Percentiles rank a stretch among this genome's conserved stretches.
These are phyloP conservation scores for Bagarius yarrelli DNA, from an alignment of 2,113 vertebrate genomes.

Conservation along the genomic window DNA sequence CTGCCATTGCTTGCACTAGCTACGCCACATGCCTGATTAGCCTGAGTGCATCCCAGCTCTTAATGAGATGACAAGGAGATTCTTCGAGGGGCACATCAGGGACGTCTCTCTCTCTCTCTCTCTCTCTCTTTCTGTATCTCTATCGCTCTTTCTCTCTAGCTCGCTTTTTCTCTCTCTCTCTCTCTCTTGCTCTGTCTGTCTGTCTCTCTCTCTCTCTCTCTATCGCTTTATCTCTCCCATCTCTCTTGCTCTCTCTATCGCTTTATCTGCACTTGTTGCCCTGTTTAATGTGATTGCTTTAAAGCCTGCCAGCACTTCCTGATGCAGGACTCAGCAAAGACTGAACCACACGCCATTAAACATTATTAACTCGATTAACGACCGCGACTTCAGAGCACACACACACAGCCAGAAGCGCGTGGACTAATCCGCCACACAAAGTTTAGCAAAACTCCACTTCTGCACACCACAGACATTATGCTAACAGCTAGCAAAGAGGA, in stretches of 20 bases:
- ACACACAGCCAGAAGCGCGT: background rate
- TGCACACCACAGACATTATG: no score
- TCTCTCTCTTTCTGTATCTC: no score
- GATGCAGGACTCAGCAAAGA: slow-evolving; percentile 11
- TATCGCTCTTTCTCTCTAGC: no score
- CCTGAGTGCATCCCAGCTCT: slow-evolving; percentile 64
- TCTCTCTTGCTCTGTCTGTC: no score
- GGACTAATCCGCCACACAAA: background rate
- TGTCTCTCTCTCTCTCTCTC: no score
- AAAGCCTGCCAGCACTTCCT: slow-evolving; percentile 44
- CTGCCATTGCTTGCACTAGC: slow-evolving; percentile 39
- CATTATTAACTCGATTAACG: slow-evolving; percentile 25
- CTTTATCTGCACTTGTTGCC: slow-evolving; percentile 14
- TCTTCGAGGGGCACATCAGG: slow-evolving; percentile 62
- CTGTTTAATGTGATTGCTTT: slow-evolving; percentile 63
- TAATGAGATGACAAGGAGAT: slow-evolving; percentile 66
- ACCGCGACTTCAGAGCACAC: background rate
- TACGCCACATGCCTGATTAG: slow-evolving; percentile 73
- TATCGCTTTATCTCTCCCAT: no score
- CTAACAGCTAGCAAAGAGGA: no score
- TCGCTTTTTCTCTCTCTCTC: slow-evolving; percentile 35
- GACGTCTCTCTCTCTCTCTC: slow-evolving; percentile 50
- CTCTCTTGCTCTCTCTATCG: slow-evolving; percentile 49
- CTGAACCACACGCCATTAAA: slow-evolving; percentile 11
- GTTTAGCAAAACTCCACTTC: background rate